These are phyloP conservation scores for Diorhabda elongata DNA, from an alignment of 1,140 invertebrate species.

Conservation along the genomic window DNA sequence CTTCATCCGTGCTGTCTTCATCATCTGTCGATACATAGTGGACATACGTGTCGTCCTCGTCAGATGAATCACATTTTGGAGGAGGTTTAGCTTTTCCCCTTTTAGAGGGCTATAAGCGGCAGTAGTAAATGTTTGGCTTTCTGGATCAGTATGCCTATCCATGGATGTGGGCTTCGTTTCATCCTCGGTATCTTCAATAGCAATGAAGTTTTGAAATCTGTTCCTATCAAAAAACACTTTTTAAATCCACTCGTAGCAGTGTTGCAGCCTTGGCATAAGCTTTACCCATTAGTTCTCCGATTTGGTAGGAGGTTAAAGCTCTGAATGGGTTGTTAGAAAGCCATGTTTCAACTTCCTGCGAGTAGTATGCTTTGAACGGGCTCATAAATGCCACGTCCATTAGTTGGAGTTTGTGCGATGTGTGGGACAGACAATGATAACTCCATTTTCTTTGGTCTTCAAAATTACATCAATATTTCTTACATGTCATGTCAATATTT, in stretches of 20 bases:
- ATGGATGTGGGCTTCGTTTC: no score
- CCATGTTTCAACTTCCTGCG: slow-evolving; percentile 25
- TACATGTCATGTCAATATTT: slow-evolving; percentile 28
- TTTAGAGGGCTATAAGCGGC: no score
- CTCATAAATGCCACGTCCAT: slow-evolving; percentile 43
- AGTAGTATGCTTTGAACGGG: slow-evolving; percentile 40
- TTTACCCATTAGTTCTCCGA: slow-evolving; percentile 8
- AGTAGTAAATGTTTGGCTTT: no score
- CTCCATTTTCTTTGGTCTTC: slow-evolving; percentile 18
- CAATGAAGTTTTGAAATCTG: no score
- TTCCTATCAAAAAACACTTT: no score
- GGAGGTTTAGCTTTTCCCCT: no score
- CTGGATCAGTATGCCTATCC: no score
- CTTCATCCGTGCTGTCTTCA: no score
- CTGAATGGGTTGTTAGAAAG: slow-evolving; percentile 15
- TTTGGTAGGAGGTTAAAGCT: slow-evolving; percentile 7
- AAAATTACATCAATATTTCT: slow-evolving; percentile 38
- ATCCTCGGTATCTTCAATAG: no score
- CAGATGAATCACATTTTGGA: no score
- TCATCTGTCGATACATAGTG: no score
- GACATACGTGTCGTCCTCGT: no score
- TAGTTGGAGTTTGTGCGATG: slow-evolving; percentile 43
- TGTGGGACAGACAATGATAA: slow-evolving; percentile 26
- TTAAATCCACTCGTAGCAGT: slow-evolving; percentile 8
- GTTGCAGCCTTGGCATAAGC: slow-evolving; percentile 13